Percentiles rank a stretch among this genome's conserved stretches.
Conservation (phyloP, 2,888 invertebrate genomes). For the Cerceris ruficornis region DNA sequence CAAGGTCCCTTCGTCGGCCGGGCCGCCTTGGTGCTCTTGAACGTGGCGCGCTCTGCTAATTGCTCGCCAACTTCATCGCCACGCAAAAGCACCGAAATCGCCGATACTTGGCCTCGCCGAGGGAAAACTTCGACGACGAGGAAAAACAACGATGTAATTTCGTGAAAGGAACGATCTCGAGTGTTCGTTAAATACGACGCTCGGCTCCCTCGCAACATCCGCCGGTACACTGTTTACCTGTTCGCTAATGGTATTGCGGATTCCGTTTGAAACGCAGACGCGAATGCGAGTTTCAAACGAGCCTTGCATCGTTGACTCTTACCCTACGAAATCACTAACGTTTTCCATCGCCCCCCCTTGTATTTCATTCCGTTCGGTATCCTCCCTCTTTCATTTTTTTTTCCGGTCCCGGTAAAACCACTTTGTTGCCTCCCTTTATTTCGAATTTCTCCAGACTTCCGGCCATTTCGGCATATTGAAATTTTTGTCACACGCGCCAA, state of each 20-base stretch:
- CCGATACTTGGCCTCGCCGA: slow-evolving; percentile 24
- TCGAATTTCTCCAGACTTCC: slow-evolving; percentile 30
- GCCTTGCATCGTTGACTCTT: not conserved
- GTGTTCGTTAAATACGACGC: slow-evolving; percentile 51
- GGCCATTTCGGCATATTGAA: slow-evolving; percentile 61
- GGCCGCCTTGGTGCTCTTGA: slow-evolving; percentile 43
- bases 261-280: slow-evolving; percentile 6
- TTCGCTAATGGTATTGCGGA: slow-evolving; percentile 23
- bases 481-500: slow-evolving; percentile 56
- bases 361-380: not conserved
- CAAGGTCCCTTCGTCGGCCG: slow-evolving; percentile 16
- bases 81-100: slow-evolving; percentile 54
- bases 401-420: not conserved
- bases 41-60: slow-evolving; percentile 60
- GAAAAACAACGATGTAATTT: slow-evolving; percentile 53
- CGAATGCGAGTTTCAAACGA: not conserved
- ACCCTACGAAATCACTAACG: not conserved
- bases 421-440: not conserved
- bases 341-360: not conserved
- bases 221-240: slow-evolving; percentile 15
- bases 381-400: not conserved
- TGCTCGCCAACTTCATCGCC: slow-evolving; percentile 57
- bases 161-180: slow-evolving; percentile 28
- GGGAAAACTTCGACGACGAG: slow-evolving; percentile 40
- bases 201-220: not conserved